Base-by-base conservation (phyloP, 2,888 invertebrate genomes). In the Penaeus monodon region DNA sequence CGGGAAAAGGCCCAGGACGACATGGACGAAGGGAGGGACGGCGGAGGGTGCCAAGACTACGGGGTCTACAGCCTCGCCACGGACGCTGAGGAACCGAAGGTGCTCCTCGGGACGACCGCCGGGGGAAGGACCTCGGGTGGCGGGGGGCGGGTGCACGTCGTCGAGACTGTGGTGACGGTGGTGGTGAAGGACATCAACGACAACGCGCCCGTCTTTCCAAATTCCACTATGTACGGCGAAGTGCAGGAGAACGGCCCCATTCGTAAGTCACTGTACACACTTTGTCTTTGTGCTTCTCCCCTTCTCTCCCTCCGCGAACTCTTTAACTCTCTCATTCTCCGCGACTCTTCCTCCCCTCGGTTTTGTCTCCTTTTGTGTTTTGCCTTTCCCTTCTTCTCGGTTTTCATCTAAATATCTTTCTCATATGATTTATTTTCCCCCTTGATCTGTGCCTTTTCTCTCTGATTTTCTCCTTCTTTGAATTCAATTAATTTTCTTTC, bases 221-320 rank as follows among this genome's bases (percentile, higher is more conserved):
- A 88, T 66, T 68, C 88, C 65, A 89, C 88, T 81, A 89, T 89
- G 57, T 86, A 77, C 77, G 89, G 87, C 20, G 85, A 89, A 27
- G 89, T 89, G 65, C 89, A 89, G 85, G 89, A 89, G 79, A 89
- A 89, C 76, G 89, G 89, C 33, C 89, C 89, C 24, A 85, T 89
- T 38, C 88, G 89, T 89, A 70, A 87, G 89, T 89, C 7, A 12
- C 79, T n/a, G 65, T 12, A 10, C 57, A 38, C n/a, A 38, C 27
- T 66, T 44, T 68, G 64, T 27, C 80, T 38, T 44, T 76, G n/a
- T 24, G 27, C 27, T 76, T 76, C 49, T 74, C 29, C 7, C 74
- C 8, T 63, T 27, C 63, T 29, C 79, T 33, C 63, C 63, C 24
- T 63, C 29, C n/a, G 22, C 63, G 20, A 44, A 20, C 38, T 49